A percentile compares a stretch with the other conserved stretches of the same genome.
phyloP scores from a whole-genome alignment of 2,888 invertebrate genomes.

The Lasioglossum malachurum region DNA sequence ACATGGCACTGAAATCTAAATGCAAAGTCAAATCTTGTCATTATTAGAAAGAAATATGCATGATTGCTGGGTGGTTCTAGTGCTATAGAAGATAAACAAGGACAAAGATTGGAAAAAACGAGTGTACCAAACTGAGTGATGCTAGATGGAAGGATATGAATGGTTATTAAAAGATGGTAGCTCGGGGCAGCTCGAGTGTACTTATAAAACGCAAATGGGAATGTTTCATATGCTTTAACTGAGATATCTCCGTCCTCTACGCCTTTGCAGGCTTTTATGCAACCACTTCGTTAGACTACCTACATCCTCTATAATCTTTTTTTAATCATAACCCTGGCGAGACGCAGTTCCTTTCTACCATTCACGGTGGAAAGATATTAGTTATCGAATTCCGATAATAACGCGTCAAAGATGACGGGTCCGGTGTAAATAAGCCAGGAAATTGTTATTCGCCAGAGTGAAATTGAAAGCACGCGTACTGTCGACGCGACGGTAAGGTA shows the following conservation, averaged over 20 bases:
- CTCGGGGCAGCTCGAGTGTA: constrained; percentile 19
- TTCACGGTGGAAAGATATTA: constrained; percentile 41
- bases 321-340: constrained; percentile 27
- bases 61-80: background rate
- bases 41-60: background rate
- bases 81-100: background rate
- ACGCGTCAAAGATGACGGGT: constrained; percentile 57
- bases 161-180: constrained; percentile 59
- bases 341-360: background rate
- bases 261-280: background rate
- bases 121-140: constrained; percentile 24
- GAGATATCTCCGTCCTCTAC: background rate
- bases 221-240: constrained; percentile 49
- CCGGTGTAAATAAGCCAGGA: constrained; percentile 59
- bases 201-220: constrained; percentile 28
- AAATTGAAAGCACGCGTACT: constrained; percentile 48
- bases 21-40: background rate
- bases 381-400: constrained; percentile 64
- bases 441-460: constrained; percentile 41
- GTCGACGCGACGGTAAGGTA: constrained; percentile 17
- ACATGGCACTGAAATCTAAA: background rate
- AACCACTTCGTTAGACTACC: constrained; percentile 18
- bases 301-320: background rate
- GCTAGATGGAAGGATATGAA: constrained; percentile 32
- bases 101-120: constrained; percentile 12